Percentiles rank a stretch among this genome's conserved stretches.
phyloP scores from a whole-genome alignment of 2,113 vertebrate genomes.

The Megaleporinus macrocephalus region DNA sequence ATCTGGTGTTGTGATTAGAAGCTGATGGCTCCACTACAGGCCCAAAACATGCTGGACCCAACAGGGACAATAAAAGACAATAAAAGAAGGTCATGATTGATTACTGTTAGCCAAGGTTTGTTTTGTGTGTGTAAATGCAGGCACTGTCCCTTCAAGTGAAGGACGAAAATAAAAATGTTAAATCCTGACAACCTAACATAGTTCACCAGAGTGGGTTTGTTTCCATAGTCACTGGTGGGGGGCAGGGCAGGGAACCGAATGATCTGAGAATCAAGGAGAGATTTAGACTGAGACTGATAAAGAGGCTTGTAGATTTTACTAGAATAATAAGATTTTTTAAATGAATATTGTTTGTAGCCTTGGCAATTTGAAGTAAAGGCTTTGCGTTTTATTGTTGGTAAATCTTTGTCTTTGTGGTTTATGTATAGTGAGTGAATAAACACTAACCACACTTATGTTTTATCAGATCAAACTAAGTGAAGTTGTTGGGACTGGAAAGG shows the following conservation, averaged over 20 bases:
- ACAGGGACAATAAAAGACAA: not conserved
- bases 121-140: not conserved
- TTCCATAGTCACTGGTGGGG: slow-evolving; percentile 44
- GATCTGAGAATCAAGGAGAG: not conserved
- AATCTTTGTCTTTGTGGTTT: not conserved
- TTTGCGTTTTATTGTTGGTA: not conserved
- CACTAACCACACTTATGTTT: slow-evolving; percentile 2
- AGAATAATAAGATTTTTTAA: too few relatives aligned
- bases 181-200: slow-evolving; percentile 37
- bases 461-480: slow-evolving; percentile 95
- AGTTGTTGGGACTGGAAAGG: slow-evolving; percentile 92
- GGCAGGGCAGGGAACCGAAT: not conserved
- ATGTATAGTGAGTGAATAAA: not conserved
- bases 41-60: slow-evolving; percentile 24
- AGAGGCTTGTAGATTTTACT: too few relatives aligned
- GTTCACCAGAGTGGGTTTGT: slow-evolving; percentile 36
- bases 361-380: not conserved
- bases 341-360: too few relatives aligned
- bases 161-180: slow-evolving; percentile 32
- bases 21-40: slow-evolving; percentile 8
- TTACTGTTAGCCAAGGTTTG: slow-evolving; percentile 16
- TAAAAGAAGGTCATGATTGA: slow-evolving; percentile 38
- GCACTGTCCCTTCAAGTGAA: not conserved
- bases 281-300: not conserved
- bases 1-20: slow-evolving; percentile 4